Conservation (phyloP, 2,888 invertebrate genomes). For the Sphecodes monilicornis region DNA sequence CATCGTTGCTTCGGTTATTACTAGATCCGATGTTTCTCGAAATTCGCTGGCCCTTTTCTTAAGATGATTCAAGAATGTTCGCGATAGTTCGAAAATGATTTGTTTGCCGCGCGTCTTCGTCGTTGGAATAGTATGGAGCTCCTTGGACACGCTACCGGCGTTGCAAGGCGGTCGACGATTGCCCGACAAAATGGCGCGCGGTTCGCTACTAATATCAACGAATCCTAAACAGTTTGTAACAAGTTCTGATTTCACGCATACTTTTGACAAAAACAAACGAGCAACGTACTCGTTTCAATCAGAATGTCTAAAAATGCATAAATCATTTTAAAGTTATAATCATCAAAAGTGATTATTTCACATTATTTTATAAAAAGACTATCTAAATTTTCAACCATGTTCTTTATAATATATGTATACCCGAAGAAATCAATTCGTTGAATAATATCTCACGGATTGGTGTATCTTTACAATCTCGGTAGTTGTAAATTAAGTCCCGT, state of each 20-base stretch:
- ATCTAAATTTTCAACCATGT: no score
- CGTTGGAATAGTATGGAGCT: not conserved
- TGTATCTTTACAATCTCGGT: no score
- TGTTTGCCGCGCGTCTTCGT: not conserved
- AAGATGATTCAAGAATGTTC: not conserved
- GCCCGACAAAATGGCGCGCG: not conserved
- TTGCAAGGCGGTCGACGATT: not conserved
- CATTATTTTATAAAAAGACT: no score
- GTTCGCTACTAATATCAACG: not conserved
- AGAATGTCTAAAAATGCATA: no score
- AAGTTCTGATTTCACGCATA: not conserved
- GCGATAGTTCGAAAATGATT: not conserved
- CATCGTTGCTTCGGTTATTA: not conserved
- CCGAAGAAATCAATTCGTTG: no score
- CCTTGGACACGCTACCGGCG: not conserved
- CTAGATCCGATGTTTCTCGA: not conserved
- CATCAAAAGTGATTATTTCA: no score
- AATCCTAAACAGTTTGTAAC: not conserved
- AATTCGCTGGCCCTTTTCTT: not conserved
- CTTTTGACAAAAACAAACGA: no score
- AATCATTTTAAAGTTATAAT: no score
- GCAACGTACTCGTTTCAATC: no score
- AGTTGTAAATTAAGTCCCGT: no score
- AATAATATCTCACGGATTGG: no score
- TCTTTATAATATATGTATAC: no score